A percentile compares a stretch with the other conserved stretches of the same genome.
These are phyloP conservation scores for Drosophila sulfurigaster DNA, from an alignment of 1,140 invertebrate species.

Conservation along the genomic window DNA sequence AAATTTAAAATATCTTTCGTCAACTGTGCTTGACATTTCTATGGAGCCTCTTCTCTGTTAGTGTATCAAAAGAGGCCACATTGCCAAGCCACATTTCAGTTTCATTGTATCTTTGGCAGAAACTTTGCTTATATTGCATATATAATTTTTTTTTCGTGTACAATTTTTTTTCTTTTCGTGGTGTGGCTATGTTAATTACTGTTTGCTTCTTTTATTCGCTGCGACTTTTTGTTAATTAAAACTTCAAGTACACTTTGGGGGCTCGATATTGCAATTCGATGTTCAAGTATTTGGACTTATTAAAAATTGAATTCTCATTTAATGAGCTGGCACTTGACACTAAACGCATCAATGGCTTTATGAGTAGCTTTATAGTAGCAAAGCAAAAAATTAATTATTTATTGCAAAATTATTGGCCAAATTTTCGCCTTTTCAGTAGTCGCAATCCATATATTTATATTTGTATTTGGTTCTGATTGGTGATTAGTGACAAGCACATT, in stretches of 20 bases:
- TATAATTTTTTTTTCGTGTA: constrained; percentile 10
- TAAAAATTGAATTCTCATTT: constrained; percentile 39
- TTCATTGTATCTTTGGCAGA: constrained; percentile 18
- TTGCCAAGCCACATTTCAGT: constrained; percentile 22
- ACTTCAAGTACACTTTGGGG: constrained; percentile 41
- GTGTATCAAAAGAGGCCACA: constrained; percentile 4
- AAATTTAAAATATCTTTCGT: background rate
- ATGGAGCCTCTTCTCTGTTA: background rate
- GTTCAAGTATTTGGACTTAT: constrained; percentile 32
- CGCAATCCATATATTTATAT: background rate
- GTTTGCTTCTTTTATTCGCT: constrained; percentile 31
- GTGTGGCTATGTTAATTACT: constrained; percentile 43
- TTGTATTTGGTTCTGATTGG: too few species aligned
- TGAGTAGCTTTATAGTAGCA: background rate
- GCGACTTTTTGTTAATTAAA: constrained; percentile 48
- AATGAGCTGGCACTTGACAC: constrained; percentile 33
- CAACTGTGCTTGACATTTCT: background rate
- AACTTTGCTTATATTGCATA: constrained; percentile 17
- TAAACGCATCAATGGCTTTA: constrained; percentile 15
- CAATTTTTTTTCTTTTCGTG: background rate
- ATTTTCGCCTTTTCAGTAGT: background rate
- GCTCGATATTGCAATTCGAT: constrained; percentile 21
- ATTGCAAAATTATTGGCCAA: background rate
- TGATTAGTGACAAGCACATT: too few species aligned
- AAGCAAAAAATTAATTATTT: constrained; percentile 1